Conservation (phyloP, 2,797 vertebrate species). For the Myioborus melanocephalus region DNA sequence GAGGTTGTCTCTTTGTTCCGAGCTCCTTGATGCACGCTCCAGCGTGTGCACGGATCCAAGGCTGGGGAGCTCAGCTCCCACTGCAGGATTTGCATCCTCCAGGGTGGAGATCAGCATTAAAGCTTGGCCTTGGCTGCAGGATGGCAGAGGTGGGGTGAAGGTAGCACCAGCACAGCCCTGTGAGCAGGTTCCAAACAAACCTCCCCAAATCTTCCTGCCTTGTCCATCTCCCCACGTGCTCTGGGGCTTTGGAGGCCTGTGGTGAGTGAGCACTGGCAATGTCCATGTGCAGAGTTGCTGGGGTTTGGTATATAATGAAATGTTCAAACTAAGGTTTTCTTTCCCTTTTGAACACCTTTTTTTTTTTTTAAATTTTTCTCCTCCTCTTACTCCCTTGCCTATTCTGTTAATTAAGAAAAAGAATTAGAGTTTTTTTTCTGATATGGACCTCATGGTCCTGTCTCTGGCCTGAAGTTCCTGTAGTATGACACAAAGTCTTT, state of each 20-base stretch:
- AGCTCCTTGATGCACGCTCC: background rate
- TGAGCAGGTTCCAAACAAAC: background rate
- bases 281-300: background rate
- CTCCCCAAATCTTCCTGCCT: background rate
- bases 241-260: background rate
- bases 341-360: background rate
- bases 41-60: accelerated
- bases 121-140: background rate
- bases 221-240: background rate
- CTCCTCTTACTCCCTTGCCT: background rate
- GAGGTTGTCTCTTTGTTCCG: accelerated
- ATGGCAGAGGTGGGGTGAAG: background rate
- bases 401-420: background rate
- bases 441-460: background rate
- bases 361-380: background rate
- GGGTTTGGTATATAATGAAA: background rate
- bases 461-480: background rate
- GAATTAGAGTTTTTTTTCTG: background rate
- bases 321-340: background rate
- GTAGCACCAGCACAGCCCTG: background rate
- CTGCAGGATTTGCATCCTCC: background rate
- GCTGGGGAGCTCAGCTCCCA: background rate
- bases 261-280: background rate
- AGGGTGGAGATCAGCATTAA: background rate
- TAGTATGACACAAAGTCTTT: background rate